Evolutionary conservation across 2,113 vertebrate genomes (phyloP), one percentile per base, ranked within the genome.

Genomic region (Pomatostomus ruficeps): DNA sequence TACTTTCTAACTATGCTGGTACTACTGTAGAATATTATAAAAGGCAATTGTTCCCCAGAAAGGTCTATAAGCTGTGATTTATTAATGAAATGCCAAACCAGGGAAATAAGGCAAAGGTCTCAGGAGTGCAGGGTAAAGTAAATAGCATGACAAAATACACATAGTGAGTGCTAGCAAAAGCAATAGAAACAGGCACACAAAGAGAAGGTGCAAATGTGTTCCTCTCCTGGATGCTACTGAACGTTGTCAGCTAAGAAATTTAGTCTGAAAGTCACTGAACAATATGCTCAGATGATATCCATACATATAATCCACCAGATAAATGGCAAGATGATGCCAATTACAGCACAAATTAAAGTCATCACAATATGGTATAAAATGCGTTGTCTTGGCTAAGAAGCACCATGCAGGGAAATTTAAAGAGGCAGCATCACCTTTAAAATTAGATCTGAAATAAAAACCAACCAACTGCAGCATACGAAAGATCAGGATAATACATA

Each of bases 81-180:
- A 90, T 83, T 92, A 94, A 92, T 40, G 61, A 95, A 91, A 88
- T 70, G 72, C 61, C 91, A 93, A 93, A 85, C 63, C 51, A 70
- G 49, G 80, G 74, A 93, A 95, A 80, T 0, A 1, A 94, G 63
- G 84, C 80, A 88, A 89, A 93, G 76, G 86, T 78, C 71, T 96
- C 75, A 31, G 21, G 67, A 88, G 84, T 31, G 66, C 51, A 86
- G 25, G 42, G 86, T 55, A 95, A 79, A 89, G 80, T 89, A 96
- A 95, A 93, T 21, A 93, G 87, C 85, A 71, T 3, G 58, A 88
- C 67, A 92, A 78, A 88, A 85, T 13, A 55, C 46, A 73, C 71
- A 72, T 14, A 81, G 76, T 4, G 36, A 92, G 63, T 3, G 51
- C 77, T 73, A 67, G 71, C 48, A 89, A 88, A 95, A 96, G 24